Percentiles rank a stretch among this genome's conserved stretches.
These are phyloP conservation scores for Craniophora ligustri DNA, from an alignment of 2,888 invertebrate species.

Conservation along the genomic window DNA sequence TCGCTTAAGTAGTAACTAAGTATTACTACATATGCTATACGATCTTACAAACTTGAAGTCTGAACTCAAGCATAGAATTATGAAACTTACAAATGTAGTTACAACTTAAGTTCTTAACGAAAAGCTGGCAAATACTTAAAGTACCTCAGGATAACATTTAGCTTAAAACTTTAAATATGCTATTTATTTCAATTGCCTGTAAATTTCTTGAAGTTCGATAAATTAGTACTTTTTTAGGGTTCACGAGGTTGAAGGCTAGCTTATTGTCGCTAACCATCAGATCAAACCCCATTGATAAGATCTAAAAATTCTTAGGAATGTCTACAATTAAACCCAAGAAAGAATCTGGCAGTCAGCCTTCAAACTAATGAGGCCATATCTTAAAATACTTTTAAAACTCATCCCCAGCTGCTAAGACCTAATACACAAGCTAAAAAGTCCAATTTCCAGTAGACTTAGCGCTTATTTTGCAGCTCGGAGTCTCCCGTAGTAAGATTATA, in stretches of 20 bases:
- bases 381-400: not conserved
- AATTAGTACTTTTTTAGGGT: too few relatives aligned
- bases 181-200: conserved; percentile 16
- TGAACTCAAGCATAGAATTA: conserved; percentile 27
- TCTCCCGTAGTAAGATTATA: conserved; percentile 40
- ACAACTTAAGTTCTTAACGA: conserved; percentile 7
- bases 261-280: too few relatives aligned
- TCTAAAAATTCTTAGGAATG: too few relatives aligned
- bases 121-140: conserved; percentile 5
- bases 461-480: conserved; percentile 19
- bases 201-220: too few relatives aligned
- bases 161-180: conserved; percentile 12
- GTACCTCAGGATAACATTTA: conserved; percentile 6
- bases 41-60: conserved; percentile 17
- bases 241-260: too few relatives aligned
- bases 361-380: too few relatives aligned
- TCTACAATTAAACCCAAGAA: too few relatives aligned
- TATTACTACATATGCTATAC: too few relatives aligned
- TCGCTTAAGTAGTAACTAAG: too few relatives aligned
- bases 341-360: too few relatives aligned
- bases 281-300: too few relatives aligned
- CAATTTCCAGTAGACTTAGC: conserved; percentile 27
- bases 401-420: not conserved
- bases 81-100: conserved; percentile 31
- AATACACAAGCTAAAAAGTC: not conserved